A percentile compares a stretch with the other conserved stretches of the same genome.
These are phyloP conservation scores for Clavelina lepadiformis DNA, from an alignment of 23 tunicate genomes.

Conservation along the genomic window DNA sequence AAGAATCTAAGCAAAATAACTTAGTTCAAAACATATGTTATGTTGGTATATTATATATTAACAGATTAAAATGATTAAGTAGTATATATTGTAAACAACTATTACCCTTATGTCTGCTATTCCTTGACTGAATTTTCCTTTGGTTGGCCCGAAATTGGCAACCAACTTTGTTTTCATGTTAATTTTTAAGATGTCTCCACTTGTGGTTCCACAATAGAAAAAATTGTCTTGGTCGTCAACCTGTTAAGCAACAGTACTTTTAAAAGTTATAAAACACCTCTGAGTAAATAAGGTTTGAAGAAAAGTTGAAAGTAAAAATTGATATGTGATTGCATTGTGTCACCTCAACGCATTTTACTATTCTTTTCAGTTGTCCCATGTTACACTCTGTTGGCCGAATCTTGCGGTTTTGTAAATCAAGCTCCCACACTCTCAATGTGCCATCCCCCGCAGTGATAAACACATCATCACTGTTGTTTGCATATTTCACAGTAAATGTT, in stretches of 20 bases:
- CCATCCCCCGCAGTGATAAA: conserved; percentile 95
- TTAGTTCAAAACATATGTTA: background rate
- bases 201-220: conserved; percentile 96
- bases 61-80: no score
- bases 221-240: conserved; percentile 70
- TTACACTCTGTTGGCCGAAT: conserved; percentile 91
- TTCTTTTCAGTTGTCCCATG: conserved; percentile 77
- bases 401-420: conserved; percentile 72
- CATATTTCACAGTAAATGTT: conserved; percentile 45
- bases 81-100: background rate
- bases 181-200: conserved; percentile 87
- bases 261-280: background rate
- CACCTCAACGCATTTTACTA: conserved; percentile 84
- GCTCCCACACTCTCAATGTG: conserved; percentile 84
- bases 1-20: conserved; percentile 33
- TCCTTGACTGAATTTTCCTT: conserved; percentile 77
- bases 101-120: conserved; percentile 67
- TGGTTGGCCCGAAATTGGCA: conserved; percentile 83
- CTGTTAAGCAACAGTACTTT: conserved; percentile 18
- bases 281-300: background rate
- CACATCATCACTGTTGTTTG: conserved; percentile 57
- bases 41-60: background rate
- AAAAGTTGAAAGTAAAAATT: background rate
- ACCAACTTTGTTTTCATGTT: conserved; percentile 75
- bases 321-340: background rate